phyloP scores from a whole-genome alignment of 1,140 invertebrate species.

The Saccostrea cuccullata region DNA sequence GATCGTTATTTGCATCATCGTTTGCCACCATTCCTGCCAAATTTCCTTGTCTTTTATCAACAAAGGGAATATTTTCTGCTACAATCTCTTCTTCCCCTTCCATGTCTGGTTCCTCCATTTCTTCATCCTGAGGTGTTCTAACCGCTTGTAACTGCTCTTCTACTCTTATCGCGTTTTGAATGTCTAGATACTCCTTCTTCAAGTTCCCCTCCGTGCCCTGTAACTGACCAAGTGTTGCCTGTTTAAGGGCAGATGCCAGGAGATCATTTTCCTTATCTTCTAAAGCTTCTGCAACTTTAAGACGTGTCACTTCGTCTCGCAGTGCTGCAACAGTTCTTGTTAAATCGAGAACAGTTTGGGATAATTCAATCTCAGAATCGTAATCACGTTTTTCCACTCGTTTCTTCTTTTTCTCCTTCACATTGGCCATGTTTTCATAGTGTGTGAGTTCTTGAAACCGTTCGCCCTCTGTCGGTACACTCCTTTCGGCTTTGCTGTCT shows the following conservation, averaged over 20 bases:
- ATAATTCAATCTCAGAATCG: constrained; percentile 25
- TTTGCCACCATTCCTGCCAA: not conserved
- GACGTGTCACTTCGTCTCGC: constrained; percentile 56
- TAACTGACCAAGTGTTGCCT: constrained; percentile 64
- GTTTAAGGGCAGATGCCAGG: constrained; percentile 66
- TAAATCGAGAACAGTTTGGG: constrained; percentile 25
- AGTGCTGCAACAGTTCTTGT: constrained; percentile 44
- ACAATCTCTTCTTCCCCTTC: not conserved
- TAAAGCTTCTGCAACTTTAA: constrained; percentile 57
- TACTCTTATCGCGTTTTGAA: constrained; percentile 66
- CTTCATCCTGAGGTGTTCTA: constrained; percentile 34
- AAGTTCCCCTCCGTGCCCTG: constrained; percentile 55
- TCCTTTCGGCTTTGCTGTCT: not conserved
- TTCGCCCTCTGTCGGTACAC: constrained; percentile 9
- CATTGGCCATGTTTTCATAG: constrained; percentile 14
- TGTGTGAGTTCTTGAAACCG: constrained; percentile 1
- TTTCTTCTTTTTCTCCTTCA: constrained; percentile 41
- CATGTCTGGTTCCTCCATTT: constrained; percentile 27
- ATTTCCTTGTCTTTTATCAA: constrained; percentile 6
- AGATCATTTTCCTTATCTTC: constrained; percentile 69
- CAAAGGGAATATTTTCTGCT: not conserved
- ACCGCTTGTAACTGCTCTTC: constrained; percentile 61
- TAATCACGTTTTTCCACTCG: constrained; percentile 38
- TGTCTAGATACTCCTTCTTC: constrained; percentile 60
- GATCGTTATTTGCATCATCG: constrained; percentile 25